Percentiles rank a stretch among this genome's conserved stretches.
These are phyloP conservation scores for Scotopteryx bipunctaria DNA, from an alignment of 2,888 invertebrate genomes.

Conservation along the genomic window DNA sequence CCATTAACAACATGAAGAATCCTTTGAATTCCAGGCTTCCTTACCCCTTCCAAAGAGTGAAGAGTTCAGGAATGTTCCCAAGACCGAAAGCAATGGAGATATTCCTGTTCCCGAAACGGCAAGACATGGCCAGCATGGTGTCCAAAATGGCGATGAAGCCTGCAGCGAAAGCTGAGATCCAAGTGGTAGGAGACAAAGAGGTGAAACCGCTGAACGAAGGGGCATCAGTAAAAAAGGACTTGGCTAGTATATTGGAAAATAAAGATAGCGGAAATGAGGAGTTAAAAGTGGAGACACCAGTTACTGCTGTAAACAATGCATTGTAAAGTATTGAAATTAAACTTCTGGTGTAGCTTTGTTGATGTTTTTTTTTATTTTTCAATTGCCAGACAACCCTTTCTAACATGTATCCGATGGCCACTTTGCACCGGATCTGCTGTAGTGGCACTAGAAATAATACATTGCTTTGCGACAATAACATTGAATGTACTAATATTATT, in stretches of 20 bases:
- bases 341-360: neutral
- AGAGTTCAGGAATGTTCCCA: constrained; percentile 5
- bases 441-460: too few relatives aligned
- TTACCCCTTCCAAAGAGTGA: constrained; percentile 4
- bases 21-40: constrained; percentile 6
- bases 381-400: too few relatives aligned
- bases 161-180: constrained; percentile 48
- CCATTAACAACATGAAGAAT: constrained; percentile 24
- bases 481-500: too few relatives aligned
- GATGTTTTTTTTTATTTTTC: constrained; percentile 3
- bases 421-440: too few relatives aligned
- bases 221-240: constrained; percentile 58
- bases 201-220: constrained; percentile 48
- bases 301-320: constrained; percentile 36
- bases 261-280: constrained; percentile 31
- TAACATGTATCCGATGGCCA: too few relatives aligned
- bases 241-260: constrained; percentile 45
- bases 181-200: constrained; percentile 59
- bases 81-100: constrained; percentile 66
- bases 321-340: constrained; percentile 34
- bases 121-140: constrained; percentile 40
- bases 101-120: constrained; percentile 65
- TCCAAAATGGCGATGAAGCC: constrained; percentile 39
- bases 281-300: constrained; percentile 36
- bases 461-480: too few relatives aligned